Percentiles rank a stretch among this genome's conserved stretches.
phyloP scores from a whole-genome alignment of 2,888 invertebrate species.

The Amiota communis region DNA sequence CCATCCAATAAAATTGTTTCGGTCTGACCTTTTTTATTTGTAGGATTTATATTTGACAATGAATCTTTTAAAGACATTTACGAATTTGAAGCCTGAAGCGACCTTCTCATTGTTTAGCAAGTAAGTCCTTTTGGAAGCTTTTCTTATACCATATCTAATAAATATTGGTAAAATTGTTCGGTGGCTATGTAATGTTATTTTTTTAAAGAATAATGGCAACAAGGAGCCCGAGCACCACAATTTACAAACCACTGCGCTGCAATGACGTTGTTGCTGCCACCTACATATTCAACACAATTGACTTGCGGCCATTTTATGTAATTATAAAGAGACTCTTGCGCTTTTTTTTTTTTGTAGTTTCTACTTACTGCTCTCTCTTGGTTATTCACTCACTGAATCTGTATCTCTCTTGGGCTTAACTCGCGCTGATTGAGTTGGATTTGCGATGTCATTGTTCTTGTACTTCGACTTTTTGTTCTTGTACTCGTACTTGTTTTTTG shows the following conservation, averaged over 20 bases:
- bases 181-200: not conserved
- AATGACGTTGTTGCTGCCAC: not conserved
- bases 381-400: not conserved
- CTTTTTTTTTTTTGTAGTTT: not conserved
- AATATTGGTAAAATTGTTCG: not conserved
- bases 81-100: too few species aligned
- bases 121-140: too few species aligned
- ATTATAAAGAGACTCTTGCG: constrained; percentile 14
- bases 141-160: not conserved
- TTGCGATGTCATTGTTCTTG: constrained; percentile 24
- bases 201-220: not conserved
- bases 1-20: too few species aligned
- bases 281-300: too few species aligned
- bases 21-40: too few species aligned
- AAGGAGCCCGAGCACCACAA: not conserved
- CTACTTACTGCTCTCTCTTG: not conserved
- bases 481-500: constrained; percentile 19
- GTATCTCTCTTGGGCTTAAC: constrained; percentile 5
- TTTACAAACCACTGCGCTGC: not conserved
- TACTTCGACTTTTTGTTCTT: constrained; percentile 10
- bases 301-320: constrained; percentile 25
- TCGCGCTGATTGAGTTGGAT: constrained; percentile 19
- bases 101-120: too few species aligned
- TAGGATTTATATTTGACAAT: too few species aligned
- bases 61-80: too few species aligned